These are phyloP conservation scores for Sceloporus undulatus DNA, from an alignment of 2,113 vertebrate species.

Conservation along the genomic window DNA sequence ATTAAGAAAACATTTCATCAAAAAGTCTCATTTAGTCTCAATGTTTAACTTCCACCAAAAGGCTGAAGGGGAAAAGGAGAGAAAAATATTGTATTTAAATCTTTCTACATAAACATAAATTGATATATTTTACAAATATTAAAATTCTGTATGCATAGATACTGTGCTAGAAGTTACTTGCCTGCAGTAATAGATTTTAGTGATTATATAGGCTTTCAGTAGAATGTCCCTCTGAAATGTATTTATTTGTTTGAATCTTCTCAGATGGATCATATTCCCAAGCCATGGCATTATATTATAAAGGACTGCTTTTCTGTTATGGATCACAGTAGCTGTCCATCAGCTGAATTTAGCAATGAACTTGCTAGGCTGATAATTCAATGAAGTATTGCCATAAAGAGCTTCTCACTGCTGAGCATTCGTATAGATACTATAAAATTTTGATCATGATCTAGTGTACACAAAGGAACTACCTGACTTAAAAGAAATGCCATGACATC, in stretches of 20 bases:
- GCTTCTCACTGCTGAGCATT: slow-evolving; percentile 37
- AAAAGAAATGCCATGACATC: slow-evolving; percentile 12
- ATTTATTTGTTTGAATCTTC: slow-evolving; percentile 15
- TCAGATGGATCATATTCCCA: slow-evolving; percentile 33
- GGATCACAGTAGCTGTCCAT: slow-evolving; percentile 51
- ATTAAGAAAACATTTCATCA: background rate
- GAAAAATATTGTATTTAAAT: background rate
- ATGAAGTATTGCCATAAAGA: slow-evolving; percentile 32
- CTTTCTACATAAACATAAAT: slow-evolving; percentile 18
- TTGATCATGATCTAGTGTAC: slow-evolving; percentile 29
- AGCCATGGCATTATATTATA: slow-evolving; percentile 22
- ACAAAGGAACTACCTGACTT: slow-evolving; percentile 48
- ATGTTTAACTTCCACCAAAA: slow-evolving; percentile 2
- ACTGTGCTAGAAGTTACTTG: slow-evolving; percentile 21
- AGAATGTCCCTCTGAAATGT: slow-evolving; percentile 5
- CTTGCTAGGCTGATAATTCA: slow-evolving; percentile 43
- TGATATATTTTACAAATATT: slow-evolving; percentile 19
- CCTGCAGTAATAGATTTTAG: slow-evolving; percentile 25
- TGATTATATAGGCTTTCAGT: slow-evolving; percentile 38
- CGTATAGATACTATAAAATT: background rate
- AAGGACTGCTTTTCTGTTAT: slow-evolving; percentile 33
- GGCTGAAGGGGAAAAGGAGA: background rate
- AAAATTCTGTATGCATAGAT: background rate
- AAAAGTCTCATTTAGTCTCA: slow-evolving; percentile 35
- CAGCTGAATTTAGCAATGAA: slow-evolving; percentile 28